Evolutionary conservation across 2,888 invertebrate species (phyloP), one percentile per base, ranked within the genome.

Genomic region (Chrysomela aeneicollis): DNA sequence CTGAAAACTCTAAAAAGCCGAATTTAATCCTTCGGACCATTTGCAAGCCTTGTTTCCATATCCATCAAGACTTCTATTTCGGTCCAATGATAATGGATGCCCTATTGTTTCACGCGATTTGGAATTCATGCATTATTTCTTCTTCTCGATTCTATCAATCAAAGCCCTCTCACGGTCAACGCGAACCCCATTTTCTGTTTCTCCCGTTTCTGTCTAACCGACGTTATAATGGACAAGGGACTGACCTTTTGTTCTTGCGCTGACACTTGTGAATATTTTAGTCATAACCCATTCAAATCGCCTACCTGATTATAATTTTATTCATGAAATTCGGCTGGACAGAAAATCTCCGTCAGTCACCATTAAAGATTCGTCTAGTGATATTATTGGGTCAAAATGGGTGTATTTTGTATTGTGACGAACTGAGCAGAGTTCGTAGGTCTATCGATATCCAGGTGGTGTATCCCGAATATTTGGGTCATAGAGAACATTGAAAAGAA

Each of bases 231-330:
- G 65, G 58, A 65, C 65, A 30, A 65, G 61, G 67, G 64, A 66
- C 60, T 69, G 68, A 69, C 71, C 66, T 70, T 71, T 64, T 59
- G 65, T 66, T 68, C 63, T 68, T 67, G 69, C 59, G 66, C 71
- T 69, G 71, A 73, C 71, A 67, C 67, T 65, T 67, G 63, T 61
- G 68, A 69, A 73, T 71, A 73, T 73, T 72, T 73, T 71, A 72
- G 64, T 63, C 69, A 71, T 73, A 71, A 73, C 71, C 71, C 69
- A 69, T 72, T 69, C 42, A 71, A 66, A 67, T 69, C 67, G 50
- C 66, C 62, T 64, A 70, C 66, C 64, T 64, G 64, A 66, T 58
- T 60, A 66, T 66, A 69, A 71, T 69, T 58, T 58, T 64, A 69
- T 69, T 69, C 66, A 69, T 69, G 60, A 63, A 42, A 69, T 69